Evolutionary conservation across 2,113 vertebrate species (phyloP).

Genomic region (Strix aluco): DNA sequence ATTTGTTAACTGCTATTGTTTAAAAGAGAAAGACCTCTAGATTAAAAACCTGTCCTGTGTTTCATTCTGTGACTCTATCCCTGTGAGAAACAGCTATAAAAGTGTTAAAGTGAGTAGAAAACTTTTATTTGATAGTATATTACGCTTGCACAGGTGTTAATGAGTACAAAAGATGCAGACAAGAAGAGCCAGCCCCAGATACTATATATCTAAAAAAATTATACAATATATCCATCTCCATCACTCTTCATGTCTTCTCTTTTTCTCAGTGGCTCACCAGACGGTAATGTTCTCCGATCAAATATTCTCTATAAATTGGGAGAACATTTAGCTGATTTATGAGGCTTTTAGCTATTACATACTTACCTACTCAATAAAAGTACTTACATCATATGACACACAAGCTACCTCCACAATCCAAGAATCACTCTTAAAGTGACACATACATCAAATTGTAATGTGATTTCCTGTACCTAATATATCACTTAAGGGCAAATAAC

Average conservation of each 20-base stretch:
- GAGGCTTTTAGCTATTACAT: slow-evolving; percentile 84
- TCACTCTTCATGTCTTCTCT: slow-evolving; percentile 66
- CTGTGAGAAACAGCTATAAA: background rate
- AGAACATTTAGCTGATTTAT: slow-evolving; percentile 83
- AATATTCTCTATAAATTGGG: slow-evolving; percentile 83
- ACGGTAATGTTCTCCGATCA: slow-evolving; percentile 79
- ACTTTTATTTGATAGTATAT: background rate
- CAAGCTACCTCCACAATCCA: slow-evolving; percentile 76
- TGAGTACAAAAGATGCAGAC: background rate
- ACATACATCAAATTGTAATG: slow-evolving; percentile 81
- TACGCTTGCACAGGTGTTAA: background rate
- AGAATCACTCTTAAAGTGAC: slow-evolving; percentile 79
- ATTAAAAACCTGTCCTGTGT: background rate
- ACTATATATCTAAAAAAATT: slow-evolving; percentile 60
- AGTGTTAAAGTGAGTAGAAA: background rate
- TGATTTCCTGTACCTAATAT: slow-evolving; percentile 81
- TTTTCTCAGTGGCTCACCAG: slow-evolving; percentile 69
- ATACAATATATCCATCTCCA: slow-evolving; percentile 72
- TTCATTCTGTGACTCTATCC: background rate
- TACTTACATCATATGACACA: slow-evolving; percentile 82
- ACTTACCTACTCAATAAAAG: slow-evolving; percentile 84
- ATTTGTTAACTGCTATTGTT: background rate
- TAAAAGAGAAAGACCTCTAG: background rate
- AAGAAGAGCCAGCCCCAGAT: background rate
- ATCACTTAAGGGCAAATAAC: slow-evolving; percentile 80